phyloP scores from a whole-genome alignment of 2,888 invertebrate species.

The Meghimatium bilineatum region DNA sequence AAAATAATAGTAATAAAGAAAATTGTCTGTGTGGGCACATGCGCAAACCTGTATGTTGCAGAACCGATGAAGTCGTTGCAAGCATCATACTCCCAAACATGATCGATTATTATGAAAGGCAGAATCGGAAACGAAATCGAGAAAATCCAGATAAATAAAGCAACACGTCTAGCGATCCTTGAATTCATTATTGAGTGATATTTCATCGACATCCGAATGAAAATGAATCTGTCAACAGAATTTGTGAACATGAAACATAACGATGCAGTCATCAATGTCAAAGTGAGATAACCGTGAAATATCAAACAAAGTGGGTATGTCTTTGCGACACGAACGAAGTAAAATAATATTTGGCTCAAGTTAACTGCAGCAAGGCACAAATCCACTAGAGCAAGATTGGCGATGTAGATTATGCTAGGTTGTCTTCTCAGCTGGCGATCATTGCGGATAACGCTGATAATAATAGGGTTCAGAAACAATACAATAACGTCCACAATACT shows the following conservation, averaged over 20 bases:
- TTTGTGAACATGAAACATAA: slow-evolving; percentile 31
- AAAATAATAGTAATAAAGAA: slow-evolving; percentile 21
- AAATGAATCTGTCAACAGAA: slow-evolving; percentile 35
- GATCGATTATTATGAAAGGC: slow-evolving; percentile 5
- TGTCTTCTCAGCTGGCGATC: slow-evolving; percentile 21
- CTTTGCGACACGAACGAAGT: not conserved
- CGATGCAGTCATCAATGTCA: not conserved
- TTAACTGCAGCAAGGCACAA: slow-evolving; percentile 3
- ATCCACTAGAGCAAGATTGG: slow-evolving; percentile 32
- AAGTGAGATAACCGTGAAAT: not conserved
- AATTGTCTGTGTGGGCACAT: not conserved
- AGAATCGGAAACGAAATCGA: not conserved
- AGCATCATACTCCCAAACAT: not conserved
- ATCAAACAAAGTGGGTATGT: not conserved
- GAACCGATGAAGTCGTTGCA: not conserved
- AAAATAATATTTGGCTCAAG: not conserved
- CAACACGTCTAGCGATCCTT: slow-evolving; percentile 4
- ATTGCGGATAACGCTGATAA: slow-evolving; percentile 37
- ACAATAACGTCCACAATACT: not conserved
- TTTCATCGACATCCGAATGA: slow-evolving; percentile 26
- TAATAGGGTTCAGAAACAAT: slow-evolving; percentile 27
- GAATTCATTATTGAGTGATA: slow-evolving; percentile 32
- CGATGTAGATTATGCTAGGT: slow-evolving; percentile 32
- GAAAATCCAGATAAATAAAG: not conserved
- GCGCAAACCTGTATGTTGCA: not conserved